phyloP scores from a whole-genome alignment of 2,888 invertebrate genomes.

The Drosophila paranaensis region DNA sequence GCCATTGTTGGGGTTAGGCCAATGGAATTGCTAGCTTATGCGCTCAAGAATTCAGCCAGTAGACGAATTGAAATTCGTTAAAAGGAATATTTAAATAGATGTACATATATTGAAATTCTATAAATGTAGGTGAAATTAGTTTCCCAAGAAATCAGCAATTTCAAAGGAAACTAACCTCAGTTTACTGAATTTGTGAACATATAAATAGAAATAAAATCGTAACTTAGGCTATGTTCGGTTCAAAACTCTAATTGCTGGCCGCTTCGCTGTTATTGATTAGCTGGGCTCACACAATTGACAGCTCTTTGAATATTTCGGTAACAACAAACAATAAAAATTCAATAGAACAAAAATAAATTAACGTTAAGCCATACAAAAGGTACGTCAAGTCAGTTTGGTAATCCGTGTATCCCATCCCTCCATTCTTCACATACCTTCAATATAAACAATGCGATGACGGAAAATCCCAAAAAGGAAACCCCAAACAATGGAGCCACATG shows the following conservation, averaged over 20 bases:
- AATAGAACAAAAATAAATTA: constrained; percentile 15
- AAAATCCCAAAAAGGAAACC: constrained; percentile 19
- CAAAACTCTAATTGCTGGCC: background rate
- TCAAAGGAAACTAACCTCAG: background rate
- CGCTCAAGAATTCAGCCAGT: constrained; percentile 7
- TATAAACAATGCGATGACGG: constrained; percentile 12
- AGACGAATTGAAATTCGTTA: constrained; percentile 22
- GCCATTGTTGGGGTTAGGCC: constrained; percentile 36
- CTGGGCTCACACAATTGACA: constrained; percentile 40
- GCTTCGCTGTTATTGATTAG: constrained; percentile 1
- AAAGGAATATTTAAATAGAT: constrained; percentile 2
- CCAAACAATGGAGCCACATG: constrained; percentile 30
- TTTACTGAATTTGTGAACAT: background rate
- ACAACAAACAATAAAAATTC: background rate
- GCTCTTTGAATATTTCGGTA: constrained; percentile 19
- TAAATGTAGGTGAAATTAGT: background rate
- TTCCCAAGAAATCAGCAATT: background rate
- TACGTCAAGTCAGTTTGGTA: constrained; percentile 4
- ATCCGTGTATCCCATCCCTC: background rate
- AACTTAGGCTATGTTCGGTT: background rate
- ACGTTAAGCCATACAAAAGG: constrained; percentile 28
- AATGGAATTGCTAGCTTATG: constrained; percentile 28
- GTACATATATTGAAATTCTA: background rate
- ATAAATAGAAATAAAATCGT: background rate
- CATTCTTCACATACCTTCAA: constrained; percentile 1